Evolutionary conservation across 2,888 invertebrate species (phyloP).

Genomic region (Drosophila testacea): DNA sequence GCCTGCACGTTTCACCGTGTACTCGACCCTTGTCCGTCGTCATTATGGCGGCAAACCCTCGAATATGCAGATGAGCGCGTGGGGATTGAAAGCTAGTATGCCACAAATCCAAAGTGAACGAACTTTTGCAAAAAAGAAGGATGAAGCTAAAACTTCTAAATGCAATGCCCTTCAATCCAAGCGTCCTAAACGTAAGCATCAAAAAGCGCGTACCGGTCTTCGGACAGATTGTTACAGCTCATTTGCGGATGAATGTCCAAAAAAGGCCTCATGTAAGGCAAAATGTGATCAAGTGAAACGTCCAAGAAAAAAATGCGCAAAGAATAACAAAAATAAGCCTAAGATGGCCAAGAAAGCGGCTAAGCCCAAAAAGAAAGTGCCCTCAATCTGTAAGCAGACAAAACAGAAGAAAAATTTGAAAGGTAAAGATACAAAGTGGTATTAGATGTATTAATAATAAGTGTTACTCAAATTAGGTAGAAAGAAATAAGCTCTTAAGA

Average conservation of each 20-base stretch:
- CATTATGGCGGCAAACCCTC: slow-evolving; percentile 40
- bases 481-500: slow-evolving; percentile 60
- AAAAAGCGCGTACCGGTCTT: slow-evolving; percentile 29
- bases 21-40: slow-evolving; percentile 46
- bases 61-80: slow-evolving; percentile 14
- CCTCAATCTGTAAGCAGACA: slow-evolving; percentile 26
- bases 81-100: slow-evolving; percentile 18
- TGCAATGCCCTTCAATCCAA: slow-evolving; percentile 15
- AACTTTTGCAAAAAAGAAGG: slow-evolving; percentile 29
- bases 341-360: background rate
- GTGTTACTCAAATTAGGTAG: slow-evolving; percentile 53
- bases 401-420: slow-evolving; percentile 40
- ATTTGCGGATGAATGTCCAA: slow-evolving; percentile 3
- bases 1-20: slow-evolving; percentile 35
- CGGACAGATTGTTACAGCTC: slow-evolving; percentile 52
- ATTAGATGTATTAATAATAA: slow-evolving; percentile 7
- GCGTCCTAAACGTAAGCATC: slow-evolving; percentile 33
- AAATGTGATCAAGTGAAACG: background rate
- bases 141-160: slow-evolving; percentile 20
- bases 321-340: slow-evolving; percentile 2
- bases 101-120: slow-evolving; percentile 7
- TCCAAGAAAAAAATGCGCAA: slow-evolving; percentile 57
- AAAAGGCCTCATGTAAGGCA: background rate
- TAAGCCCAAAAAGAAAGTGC: slow-evolving; percentile 33
- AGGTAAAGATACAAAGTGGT: background rate